phyloP scores from a whole-genome alignment of 2,113 vertebrate genomes.

The Pandion haliaetus region DNA sequence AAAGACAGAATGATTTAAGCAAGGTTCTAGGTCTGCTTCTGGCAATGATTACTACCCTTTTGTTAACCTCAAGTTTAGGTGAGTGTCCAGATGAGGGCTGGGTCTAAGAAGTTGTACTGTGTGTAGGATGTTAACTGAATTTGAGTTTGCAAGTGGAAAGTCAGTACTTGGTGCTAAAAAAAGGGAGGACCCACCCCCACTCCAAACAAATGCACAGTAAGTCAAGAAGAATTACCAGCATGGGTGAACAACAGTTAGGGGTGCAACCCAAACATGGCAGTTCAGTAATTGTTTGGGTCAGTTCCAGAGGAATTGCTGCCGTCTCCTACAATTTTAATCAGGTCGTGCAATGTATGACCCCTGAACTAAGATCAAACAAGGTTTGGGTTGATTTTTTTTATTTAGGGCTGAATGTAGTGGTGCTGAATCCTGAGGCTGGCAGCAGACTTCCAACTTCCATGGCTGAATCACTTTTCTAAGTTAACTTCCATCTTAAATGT shows the following conservation, averaged over 20 bases:
- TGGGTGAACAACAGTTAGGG: not conserved
- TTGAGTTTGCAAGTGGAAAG: not conserved
- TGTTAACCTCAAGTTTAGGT: not conserved
- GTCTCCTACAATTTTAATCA: not conserved
- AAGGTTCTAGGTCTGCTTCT: not conserved
- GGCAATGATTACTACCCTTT: not conserved
- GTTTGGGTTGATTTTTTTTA: not conserved
- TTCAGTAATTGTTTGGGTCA: not conserved
- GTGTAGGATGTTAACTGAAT: not conserved
- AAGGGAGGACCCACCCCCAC: fast-evolving
- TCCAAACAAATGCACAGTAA: not conserved
- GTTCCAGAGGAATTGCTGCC: not conserved
- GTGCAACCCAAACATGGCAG: not conserved
- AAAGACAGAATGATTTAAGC: not conserved
- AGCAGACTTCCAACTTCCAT: not conserved
- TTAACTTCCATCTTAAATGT: not conserved
- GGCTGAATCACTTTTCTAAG: not conserved
- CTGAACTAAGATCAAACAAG: not conserved
- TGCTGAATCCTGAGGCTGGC: not conserved
- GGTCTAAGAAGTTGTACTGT: not conserved
- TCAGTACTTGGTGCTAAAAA: not conserved
- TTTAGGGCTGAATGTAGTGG: not conserved
- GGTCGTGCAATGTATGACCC: not conserved
- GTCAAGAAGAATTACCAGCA: not conserved
- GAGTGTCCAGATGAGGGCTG: not conserved